Evolutionary conservation across 2,113 vertebrate genomes (phyloP), one percentile per base, ranked within the genome.

Genomic region (Turnix velox): DNA sequence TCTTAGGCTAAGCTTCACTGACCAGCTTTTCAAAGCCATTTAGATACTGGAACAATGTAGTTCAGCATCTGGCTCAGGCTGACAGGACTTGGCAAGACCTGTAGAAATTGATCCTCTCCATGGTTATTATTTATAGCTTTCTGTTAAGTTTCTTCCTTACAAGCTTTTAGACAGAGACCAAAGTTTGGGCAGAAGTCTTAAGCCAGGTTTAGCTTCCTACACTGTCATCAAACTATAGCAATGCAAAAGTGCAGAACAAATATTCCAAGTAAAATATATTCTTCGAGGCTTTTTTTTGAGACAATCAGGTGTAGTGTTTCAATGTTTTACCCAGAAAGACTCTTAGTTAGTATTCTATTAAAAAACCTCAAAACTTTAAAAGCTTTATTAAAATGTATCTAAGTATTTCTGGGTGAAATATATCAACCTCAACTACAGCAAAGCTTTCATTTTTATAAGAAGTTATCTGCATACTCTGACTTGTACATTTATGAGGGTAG

Each of bases 361-460:
- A 73, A 81, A 76, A 54, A n/a, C n/a, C n/a, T n/a, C n/a, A n/a
- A 30, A 74, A 30, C 28, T 19, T 62, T 51, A 27, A 73, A 87
- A 74, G 11, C 24, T 85, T 85, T 55, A 67, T 93, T 86, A 24
- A 71, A 87, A 58, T 52, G 4, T 67, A 19, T 59, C 62, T 90
- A 45, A 78, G 75, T 54, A 42, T 52, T 90, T 84, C 83, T 61
- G 49, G 74, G 61, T 83, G 31, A 88, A 73, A 90, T 85, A 63
- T 27, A 54, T 72, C 88, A 81, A 81, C 49, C 24, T 87, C 48
- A 84, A 52, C 69, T 87, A 28, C 39, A 52, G 20, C 12, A 72
- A 88, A 92, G 22, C 33, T 85, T 87, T 86, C 11, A 69, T 86
- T 95, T 83, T 92, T 48, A 40, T 27, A 84, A 68, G 69, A 90